Percentiles rank a stretch among this genome's conserved stretches.
These are phyloP conservation scores for Zenarchopterus dispar DNA, from an alignment of 2,797 vertebrate genomes.

Conservation along the genomic window DNA sequence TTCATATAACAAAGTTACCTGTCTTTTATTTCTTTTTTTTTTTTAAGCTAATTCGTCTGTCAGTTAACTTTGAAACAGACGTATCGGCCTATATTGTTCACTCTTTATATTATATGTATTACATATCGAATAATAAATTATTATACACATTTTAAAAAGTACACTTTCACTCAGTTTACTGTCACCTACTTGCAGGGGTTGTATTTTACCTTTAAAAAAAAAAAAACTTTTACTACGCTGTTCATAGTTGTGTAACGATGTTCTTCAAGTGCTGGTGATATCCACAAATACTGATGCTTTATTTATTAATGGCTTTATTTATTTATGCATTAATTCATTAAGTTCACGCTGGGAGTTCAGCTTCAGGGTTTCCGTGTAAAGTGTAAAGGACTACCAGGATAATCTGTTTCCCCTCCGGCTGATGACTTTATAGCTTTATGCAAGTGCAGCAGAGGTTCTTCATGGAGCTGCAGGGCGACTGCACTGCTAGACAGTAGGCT, in stretches of 20 bases:
- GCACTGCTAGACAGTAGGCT: constrained; percentile 23
- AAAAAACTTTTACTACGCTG: too few relatives aligned
- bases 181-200: too few relatives aligned
- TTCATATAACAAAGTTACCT: too few relatives aligned
- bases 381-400: constrained; percentile 41
- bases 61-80: background rate
- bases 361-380: constrained; percentile 34
- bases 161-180: too few relatives aligned
- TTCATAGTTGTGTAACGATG: too few relatives aligned
- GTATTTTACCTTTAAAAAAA: too few relatives aligned
- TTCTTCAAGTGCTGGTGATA: background rate
- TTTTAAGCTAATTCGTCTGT: background rate
- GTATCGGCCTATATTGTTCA: background rate
- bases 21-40: too few relatives aligned
- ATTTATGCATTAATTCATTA: background rate
- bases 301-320: background rate
- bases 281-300: background rate
- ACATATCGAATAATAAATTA: background rate
- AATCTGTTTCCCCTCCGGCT: constrained; percentile 47
- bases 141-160: too few relatives aligned
- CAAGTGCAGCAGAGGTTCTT: constrained; percentile 52
- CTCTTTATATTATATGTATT: background rate
- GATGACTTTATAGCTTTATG: constrained; percentile 62
- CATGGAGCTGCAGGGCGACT: constrained; percentile 42
- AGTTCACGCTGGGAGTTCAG: constrained; percentile 3